Evolutionary conservation across 2,113 vertebrate genomes (phyloP).

Genomic region (Blennius ocellaris): DNA sequence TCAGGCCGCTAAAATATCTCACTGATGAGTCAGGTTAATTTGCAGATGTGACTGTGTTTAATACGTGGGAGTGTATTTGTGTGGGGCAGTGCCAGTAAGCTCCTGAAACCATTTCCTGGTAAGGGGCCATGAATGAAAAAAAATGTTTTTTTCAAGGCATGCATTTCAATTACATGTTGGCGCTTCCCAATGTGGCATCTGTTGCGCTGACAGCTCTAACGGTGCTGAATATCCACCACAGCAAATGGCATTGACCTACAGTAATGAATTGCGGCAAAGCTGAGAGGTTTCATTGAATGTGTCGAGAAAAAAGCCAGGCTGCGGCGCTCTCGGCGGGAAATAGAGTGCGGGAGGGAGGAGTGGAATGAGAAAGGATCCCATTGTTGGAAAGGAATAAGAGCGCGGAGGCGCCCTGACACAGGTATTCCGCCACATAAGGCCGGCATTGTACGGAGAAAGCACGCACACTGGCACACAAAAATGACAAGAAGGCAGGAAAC

Average conservation of each 20-base stretch:
- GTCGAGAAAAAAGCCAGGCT: constrained; percentile 51
- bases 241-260: constrained; percentile 52
- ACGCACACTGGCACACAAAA: constrained; percentile 46
- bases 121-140: constrained; percentile 46
- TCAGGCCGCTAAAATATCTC: constrained; percentile 61
- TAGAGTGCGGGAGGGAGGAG: constrained; percentile 59
- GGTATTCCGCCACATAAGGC: constrained; percentile 83
- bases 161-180: neutral
- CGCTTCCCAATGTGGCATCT: constrained; percentile 17
- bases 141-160: constrained; percentile 1
- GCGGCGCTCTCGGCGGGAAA: constrained; percentile 56
- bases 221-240: constrained; percentile 34
- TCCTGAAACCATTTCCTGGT: constrained; percentile 50
- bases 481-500: constrained; percentile 14
- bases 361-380: constrained; percentile 77
- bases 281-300: constrained; percentile 55
- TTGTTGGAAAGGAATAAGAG: constrained; percentile 77
- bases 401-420: constrained; percentile 79
- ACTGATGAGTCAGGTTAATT: constrained; percentile 65
- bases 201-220: neutral
- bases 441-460: constrained; percentile 71
- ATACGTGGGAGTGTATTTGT: constrained; percentile 4
- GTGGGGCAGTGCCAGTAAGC: constrained; percentile 39
- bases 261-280: constrained; percentile 49
- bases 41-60: constrained; percentile 40